Base-by-base conservation (phyloP, 2,888 invertebrate genomes). In the Orchestes rusci region DNA sequence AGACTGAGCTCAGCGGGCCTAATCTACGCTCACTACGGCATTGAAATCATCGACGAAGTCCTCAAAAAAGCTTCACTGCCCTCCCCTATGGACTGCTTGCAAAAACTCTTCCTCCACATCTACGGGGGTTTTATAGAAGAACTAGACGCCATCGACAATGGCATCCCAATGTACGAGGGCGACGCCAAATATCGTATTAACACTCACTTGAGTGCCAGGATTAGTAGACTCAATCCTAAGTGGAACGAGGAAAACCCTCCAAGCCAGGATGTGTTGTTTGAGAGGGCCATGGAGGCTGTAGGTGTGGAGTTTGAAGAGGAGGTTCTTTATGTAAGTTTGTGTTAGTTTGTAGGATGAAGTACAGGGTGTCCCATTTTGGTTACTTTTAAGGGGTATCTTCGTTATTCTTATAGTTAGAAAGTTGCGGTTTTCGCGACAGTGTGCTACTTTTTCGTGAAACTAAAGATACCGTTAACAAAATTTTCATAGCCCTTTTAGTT, bases 121-220 rank as follows among this genome's bases (percentile, higher is more conserved):
- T 99, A 99, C 65, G 82, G 86, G 52, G 76, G 76, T 45, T 86
- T 97, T 42, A 80, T 99, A 10, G 83, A 86, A 70, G 95, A 96
- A 73, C 76, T 99, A 47, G 99, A 99, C 70, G 97, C 87, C 1
- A 85, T 96, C 42, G 99, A 99, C 66, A 99, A 99, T 72, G 99
- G 97, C n/a, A 75, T 96, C 1, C 80, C 83, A 0, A 84, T 88
- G 74, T 68, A 61, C 52, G 77, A 81, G 30, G 84, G 78, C 2
- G 79, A 82, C 59, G 81, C 84, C 0, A 41, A 19, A 19, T 94
- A 92, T 64, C 74, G 74, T 50, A 85, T 94, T n/a, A 75, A 76
- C 1, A 89, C 94, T 0, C 75, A 83, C 64, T 61, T 96, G 7
- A 83, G 87, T 60, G 68, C 78, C 0, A 73, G 95, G 54, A 84